Evolutionary conservation across 1,140 invertebrate genomes (phyloP).

Genomic region (Stratiolaelaps scimitus): DNA sequence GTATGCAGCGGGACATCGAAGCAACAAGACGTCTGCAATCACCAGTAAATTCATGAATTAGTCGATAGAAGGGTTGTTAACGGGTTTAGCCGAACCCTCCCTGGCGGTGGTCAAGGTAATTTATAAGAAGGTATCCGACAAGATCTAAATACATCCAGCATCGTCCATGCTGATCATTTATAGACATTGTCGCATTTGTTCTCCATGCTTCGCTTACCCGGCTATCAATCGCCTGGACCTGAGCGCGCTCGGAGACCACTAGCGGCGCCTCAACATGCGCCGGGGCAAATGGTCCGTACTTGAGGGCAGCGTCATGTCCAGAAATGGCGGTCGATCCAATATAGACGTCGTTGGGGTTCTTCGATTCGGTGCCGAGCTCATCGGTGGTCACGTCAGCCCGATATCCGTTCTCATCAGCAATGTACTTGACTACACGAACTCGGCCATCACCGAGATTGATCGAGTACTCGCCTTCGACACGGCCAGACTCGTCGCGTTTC

Average conservation of each 20-base stretch:
- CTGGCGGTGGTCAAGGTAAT: too few relatives aligned
- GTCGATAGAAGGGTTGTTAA: too few relatives aligned
- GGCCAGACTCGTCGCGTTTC: constrained; percentile 6
- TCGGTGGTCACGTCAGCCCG: constrained; percentile 4
- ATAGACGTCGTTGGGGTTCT: constrained; percentile 28
- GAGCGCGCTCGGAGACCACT: neutral
- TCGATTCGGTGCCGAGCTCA: constrained; percentile 19
- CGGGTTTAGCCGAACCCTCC: too few relatives aligned
- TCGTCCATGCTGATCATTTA: too few relatives aligned
- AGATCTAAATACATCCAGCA: too few relatives aligned
- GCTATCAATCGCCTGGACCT: neutral
- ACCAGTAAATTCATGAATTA: too few relatives aligned
- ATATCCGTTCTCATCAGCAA: constrained; percentile 28
- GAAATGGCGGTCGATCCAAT: constrained; percentile 22
- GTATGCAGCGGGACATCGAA: too few relatives aligned
- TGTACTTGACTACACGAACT: constrained; percentile 31
- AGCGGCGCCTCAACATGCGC: constrained; percentile 5
- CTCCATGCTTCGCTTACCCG: constrained; percentile 1
- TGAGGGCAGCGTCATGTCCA: constrained; percentile 14
- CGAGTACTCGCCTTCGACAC: constrained; percentile 31
- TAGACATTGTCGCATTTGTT: too few relatives aligned
- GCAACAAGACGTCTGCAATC: too few relatives aligned
- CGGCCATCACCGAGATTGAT: constrained; percentile 33
- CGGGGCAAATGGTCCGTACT: constrained; percentile 20
- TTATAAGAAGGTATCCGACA: too few relatives aligned